Percentiles rank a stretch among this genome's conserved stretches.
Conservation (phyloP, 2,888 invertebrate species). For the Ecliptopera silaceata region DNA sequence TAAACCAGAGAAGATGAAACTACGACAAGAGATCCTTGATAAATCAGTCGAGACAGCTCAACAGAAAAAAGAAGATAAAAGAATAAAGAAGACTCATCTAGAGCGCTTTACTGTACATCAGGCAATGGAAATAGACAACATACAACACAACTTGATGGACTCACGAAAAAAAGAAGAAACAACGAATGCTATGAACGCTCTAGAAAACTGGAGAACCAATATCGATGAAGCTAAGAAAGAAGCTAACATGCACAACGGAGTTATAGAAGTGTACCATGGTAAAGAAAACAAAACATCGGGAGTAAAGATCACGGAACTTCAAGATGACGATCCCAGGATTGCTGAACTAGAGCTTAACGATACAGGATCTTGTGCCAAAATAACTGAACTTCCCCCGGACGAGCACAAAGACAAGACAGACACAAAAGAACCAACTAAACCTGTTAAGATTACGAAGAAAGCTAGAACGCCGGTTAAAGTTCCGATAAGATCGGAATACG, state of each 20-base stretch:
- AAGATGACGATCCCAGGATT: conserved; percentile 19
- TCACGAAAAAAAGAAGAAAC: conserved; percentile 84
- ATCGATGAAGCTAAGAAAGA: conserved; percentile 34
- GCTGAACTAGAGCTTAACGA: conserved; percentile 12
- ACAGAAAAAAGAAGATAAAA: conserved; percentile 77
- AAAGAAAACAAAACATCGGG: conserved; percentile 25
- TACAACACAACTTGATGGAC: conserved; percentile 85
- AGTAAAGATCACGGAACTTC: conserved; percentile 25
- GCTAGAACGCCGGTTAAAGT: conserved; percentile 40
- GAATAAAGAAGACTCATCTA: conserved; percentile 77
- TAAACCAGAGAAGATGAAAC: conserved; percentile 80
- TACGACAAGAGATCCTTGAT: conserved; percentile 82
- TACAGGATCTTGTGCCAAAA: conserved; percentile 4
- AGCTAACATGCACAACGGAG: conserved; percentile 8
- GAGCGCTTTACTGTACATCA: conserved; percentile 80
- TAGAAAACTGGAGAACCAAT: conserved; percentile 83
- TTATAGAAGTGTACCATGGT: conserved; percentile 12
- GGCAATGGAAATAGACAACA: conserved; percentile 75
- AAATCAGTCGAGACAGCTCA: conserved; percentile 81
- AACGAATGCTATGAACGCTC: conserved; percentile 84
- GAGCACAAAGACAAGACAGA: conserved; percentile 9
- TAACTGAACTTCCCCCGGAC: conserved; percentile 4
- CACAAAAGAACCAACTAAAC: conserved; percentile 6
- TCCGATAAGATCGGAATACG: conserved; percentile 62
- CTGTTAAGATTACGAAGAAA: conserved; percentile 9